Evolutionary conservation across 2,797 vertebrate species (phyloP), one percentile per base, ranked within the genome.

Genomic region (Danio kyathit): DNA sequence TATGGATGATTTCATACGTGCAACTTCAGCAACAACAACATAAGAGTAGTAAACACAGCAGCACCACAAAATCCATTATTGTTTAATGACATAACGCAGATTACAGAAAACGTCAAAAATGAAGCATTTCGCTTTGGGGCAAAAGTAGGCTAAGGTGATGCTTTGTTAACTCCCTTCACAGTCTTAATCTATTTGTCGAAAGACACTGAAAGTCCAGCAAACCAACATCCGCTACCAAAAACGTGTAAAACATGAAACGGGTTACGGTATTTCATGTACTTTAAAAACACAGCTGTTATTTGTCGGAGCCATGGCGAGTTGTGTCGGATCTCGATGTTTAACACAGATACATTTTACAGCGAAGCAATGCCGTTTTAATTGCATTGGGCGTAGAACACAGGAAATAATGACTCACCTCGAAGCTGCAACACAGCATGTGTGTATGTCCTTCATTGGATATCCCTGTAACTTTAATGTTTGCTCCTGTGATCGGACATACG

Each of bases 321-420:
- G 40, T 38, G 21, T 76, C 61, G 21, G 57, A 7, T 43, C 40
- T 43, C 17, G 60, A 14, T 64, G 60, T 76, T 75, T 52, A 75
- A 43, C 48, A 54, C 49, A 38, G 21, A 43, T 2, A 56, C 9
- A 56, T 65, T 65, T 74, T 38, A 38, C 40, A 11, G 16, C 46
- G 19, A 6, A 65, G 19, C 21, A 60, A 12, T 60, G 43, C 44
- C 40, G 43, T 56, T 69, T 78, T 11, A 57, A 29, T 19, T 59
- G 67, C 60, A 11, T 21, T n/a, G 19, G 38, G 13, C 60, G 11
- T 43, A 38, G 49, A 78, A 67, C 9, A 14, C 16, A 4, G 13
- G 19, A 59, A 77, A 69, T 10, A 59, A 69, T 9, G 52, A 21
- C 76, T 59, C 52, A 78, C 76, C 76, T 69, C 52, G 51, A 78